phyloP scores from a whole-genome alignment of 2,113 vertebrate genomes.

The Apistogramma diplotaenia region DNA sequence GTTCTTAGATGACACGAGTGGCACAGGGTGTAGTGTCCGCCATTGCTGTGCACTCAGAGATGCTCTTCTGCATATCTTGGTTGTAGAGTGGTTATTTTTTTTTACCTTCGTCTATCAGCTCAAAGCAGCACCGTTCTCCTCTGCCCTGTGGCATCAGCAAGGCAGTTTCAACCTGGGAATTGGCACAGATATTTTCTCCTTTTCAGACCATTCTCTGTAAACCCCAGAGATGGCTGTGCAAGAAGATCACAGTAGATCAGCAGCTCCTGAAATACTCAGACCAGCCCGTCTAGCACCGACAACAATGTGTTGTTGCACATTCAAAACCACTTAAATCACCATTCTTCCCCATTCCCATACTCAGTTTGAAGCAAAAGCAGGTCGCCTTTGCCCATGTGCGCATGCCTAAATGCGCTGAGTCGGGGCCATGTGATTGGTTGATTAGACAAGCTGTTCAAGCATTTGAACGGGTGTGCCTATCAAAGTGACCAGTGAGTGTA shows the following conservation, averaged over 20 bases:
- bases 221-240: not conserved
- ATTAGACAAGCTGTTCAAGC: not conserved
- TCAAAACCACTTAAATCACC: not conserved
- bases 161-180: too few relatives aligned
- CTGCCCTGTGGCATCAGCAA: too few relatives aligned
- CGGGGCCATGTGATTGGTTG: not conserved
- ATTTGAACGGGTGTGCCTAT: too few relatives aligned
- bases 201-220: not conserved
- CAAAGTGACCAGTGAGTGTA: not conserved
- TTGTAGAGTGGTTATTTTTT: too few relatives aligned
- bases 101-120: too few relatives aligned
- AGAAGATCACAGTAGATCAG: not conserved
- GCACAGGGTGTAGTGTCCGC: not conserved
- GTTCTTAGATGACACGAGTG: not conserved
- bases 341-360: not conserved
- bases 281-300: not conserved
- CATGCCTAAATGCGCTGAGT: not conserved
- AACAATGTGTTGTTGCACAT: not conserved
- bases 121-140: too few relatives aligned
- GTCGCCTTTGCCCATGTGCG: not conserved
- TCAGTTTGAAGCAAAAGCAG: not conserved
- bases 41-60: not conserved
- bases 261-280: not conserved
- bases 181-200: too few relatives aligned
- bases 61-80: too few relatives aligned